phyloP scores from a whole-genome alignment of 2,888 invertebrate genomes.

The Coremacera marginata region DNA sequence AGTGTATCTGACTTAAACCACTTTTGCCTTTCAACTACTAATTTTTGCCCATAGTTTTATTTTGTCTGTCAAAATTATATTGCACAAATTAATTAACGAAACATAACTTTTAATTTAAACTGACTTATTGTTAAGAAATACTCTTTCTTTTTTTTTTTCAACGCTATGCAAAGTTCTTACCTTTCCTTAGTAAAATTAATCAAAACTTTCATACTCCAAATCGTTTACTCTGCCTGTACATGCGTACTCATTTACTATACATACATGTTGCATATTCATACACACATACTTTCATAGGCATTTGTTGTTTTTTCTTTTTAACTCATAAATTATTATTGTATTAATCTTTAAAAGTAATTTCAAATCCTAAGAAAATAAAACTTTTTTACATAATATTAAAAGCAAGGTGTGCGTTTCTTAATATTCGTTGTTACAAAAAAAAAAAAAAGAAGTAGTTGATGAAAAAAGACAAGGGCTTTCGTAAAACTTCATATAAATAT shows the following conservation, averaged over 20 bases:
- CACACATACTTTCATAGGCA: background rate
- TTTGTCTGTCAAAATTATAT: too few relatives aligned
- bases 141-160: background rate
- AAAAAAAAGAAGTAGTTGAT: too few relatives aligned
- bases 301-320: background rate
- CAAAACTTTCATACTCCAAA: background rate
- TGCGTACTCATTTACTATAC: background rate
- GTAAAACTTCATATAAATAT: too few relatives aligned
- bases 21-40: too few relatives aligned
- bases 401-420: too few relatives aligned
- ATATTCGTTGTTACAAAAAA: too few relatives aligned
- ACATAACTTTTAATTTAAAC: too few relatives aligned
- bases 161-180: constrained; percentile 3
- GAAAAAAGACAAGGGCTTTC: too few relatives aligned
- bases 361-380: background rate
- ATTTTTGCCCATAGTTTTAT: too few relatives aligned
- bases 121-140: constrained; percentile 4
- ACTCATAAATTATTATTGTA: background rate
- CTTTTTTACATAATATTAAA: background rate
- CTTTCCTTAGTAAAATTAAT: background rate
- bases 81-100: too few relatives aligned
- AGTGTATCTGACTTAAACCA: too few relatives aligned
- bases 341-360: constrained; percentile 14
- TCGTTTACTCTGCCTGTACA: background rate
- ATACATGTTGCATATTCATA: background rate